These are phyloP conservation scores for Melinopterus prodromus DNA, from an alignment of 2,888 invertebrate genomes.

Conservation along the genomic window DNA sequence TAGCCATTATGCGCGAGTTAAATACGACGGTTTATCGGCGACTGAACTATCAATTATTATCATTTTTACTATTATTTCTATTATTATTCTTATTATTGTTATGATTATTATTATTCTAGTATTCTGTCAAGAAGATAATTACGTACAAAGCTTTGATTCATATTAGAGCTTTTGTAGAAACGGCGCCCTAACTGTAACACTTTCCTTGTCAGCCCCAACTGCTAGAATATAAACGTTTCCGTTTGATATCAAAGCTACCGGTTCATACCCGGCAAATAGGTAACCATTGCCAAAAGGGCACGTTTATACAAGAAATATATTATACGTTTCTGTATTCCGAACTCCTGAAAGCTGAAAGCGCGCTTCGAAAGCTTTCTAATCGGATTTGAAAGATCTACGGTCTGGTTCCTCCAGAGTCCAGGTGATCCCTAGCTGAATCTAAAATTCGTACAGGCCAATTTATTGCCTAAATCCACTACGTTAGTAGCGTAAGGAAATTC, in stretches of 20 bases:
- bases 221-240: neutral
- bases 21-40: too few species aligned
- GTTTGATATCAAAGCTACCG: neutral
- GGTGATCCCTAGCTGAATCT: too few species aligned
- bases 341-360: neutral
- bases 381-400: neutral
- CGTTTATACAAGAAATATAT: neutral
- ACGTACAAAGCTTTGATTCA: neutral
- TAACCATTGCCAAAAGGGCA: neutral
- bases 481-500: too few species aligned
- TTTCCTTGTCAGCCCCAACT: neutral
- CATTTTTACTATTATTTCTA: neutral
- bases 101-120: neutral
- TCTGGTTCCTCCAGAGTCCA: too few species aligned
- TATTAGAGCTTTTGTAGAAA: neutral
- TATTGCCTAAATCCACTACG: too few species aligned
- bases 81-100: too few species aligned
- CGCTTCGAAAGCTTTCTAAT: neutral
- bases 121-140: neutral
- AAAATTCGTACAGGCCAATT: too few species aligned
- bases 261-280: neutral
- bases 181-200: neutral
- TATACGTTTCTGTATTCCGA: neutral
- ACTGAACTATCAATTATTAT: too few species aligned
- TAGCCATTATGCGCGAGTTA: too few species aligned